These are phyloP conservation scores for Malurus elegans DNA, from an alignment of 2,113 vertebrate genomes.

Conservation along the genomic window DNA sequence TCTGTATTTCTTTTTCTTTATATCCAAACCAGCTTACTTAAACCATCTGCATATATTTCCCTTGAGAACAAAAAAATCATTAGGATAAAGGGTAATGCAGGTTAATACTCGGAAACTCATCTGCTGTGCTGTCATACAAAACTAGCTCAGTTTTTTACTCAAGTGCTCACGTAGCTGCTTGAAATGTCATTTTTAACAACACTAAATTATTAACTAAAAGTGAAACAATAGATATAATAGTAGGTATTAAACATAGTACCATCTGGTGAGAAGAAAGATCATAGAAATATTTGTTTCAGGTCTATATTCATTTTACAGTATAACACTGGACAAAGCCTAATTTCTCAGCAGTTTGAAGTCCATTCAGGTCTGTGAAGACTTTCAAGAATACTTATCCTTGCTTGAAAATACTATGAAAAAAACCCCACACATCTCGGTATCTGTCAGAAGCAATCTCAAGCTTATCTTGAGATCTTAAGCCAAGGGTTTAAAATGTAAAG, in stretches of 20 bases:
- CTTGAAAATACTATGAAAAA: neutral
- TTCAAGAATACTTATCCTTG: neutral
- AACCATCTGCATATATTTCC: neutral
- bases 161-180: neutral
- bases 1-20: neutral
- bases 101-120: neutral
- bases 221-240: neutral
- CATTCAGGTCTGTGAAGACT: neutral
- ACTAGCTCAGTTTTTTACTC: neutral
- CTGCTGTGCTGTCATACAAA: neutral
- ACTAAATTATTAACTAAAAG: neutral
- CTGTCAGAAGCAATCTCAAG: neutral
- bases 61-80: neutral
- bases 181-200: neutral
- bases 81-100: neutral
- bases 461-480: neutral
- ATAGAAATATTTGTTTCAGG: neutral
- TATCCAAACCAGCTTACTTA: neutral
- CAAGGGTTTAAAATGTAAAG: neutral
- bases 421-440: fast-evolving
- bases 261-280: neutral
- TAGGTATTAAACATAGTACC: neutral
- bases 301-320: neutral
- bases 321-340: neutral
- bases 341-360: neutral